Conservation (phyloP, 1,140 invertebrate species). For the Trachelipus rathkii region DNA sequence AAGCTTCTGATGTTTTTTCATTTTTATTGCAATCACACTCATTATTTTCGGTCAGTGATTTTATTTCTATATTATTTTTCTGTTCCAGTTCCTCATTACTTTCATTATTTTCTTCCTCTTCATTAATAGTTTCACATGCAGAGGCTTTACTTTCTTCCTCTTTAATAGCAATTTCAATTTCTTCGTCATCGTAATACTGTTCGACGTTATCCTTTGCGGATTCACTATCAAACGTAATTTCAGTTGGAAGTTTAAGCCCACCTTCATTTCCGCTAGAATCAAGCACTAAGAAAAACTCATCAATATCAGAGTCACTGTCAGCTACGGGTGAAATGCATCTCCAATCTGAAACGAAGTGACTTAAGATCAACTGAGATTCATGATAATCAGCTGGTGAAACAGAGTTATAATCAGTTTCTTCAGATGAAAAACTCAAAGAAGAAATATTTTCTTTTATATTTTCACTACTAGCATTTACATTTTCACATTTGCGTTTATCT, state of each 20-base stretch:
- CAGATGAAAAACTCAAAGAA: neutral
- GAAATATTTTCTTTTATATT: conserved; percentile 4
- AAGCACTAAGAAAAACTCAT: conserved; percentile 45
- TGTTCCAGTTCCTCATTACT: neutral
- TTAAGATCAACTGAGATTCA: conserved; percentile 41
- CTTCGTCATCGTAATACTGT: neutral
- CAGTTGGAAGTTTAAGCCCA: conserved; percentile 32
- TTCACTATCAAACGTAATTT: conserved; percentile 26
- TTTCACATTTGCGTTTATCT: neutral
- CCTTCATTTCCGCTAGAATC: conserved; percentile 39
- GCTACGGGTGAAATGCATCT: conserved; percentile 31
- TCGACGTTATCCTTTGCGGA: conserved; percentile 26
- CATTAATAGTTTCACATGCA: neutral
- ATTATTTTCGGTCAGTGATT: neutral
- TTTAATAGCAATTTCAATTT: neutral
- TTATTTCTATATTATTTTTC: neutral
- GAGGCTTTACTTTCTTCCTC: neutral
- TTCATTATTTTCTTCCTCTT: neutral
- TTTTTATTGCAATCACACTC: neutral
- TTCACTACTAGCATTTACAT: conserved; percentile 5
- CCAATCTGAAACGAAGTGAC: conserved; percentile 42
- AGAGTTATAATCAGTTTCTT: conserved; percentile 22
- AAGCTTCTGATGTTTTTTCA: neutral
- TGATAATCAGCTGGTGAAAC: conserved; percentile 42
- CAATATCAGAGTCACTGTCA: conserved; percentile 39